Percentiles rank a stretch among this genome's conserved stretches.
phyloP scores from a whole-genome alignment of 2,113 vertebrate species.

The Forbesichthys papilliferus region DNA sequence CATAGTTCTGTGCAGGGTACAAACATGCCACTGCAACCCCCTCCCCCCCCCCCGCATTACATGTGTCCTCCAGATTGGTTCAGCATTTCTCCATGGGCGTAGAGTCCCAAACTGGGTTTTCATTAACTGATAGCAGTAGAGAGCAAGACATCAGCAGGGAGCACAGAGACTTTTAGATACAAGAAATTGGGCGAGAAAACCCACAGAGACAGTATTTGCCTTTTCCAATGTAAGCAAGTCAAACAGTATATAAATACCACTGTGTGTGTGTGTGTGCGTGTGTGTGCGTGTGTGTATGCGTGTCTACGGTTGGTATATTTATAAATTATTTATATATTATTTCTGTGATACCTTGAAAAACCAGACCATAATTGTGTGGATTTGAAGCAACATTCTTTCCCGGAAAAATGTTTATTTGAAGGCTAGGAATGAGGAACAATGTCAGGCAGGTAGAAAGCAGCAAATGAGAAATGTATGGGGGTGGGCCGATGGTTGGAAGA shows the following conservation, averaged over 20 bases:
- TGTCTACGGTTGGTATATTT: not conserved
- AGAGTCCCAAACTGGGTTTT: constrained; percentile 44
- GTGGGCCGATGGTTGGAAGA: too few relatives aligned
- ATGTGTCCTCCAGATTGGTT: not conserved
- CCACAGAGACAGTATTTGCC: too few relatives aligned
- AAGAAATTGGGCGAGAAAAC: not conserved
- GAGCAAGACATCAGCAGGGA: constrained; percentile 68
- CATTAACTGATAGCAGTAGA: constrained; percentile 74
- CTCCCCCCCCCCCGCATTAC: too few relatives aligned
- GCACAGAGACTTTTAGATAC: constrained; percentile 10
- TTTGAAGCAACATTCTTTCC: not conserved
- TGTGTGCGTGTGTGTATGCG: not conserved
- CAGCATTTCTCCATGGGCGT: not conserved
- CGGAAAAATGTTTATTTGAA: not conserved
- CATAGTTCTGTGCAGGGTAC: not conserved
- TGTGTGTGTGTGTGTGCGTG: too few relatives aligned
- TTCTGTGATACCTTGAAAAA: not conserved
- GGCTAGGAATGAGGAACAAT: not conserved
- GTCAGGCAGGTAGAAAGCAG: not conserved
- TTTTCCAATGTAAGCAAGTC: too few relatives aligned
- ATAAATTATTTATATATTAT: not conserved
- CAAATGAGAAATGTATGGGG: too few relatives aligned
- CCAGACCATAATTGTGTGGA: not conserved
- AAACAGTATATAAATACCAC: too few relatives aligned
- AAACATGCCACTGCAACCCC: not conserved